These are phyloP conservation scores for Macropodus opercularis DNA, from an alignment of 2,797 vertebrate species.

Conservation along the genomic window DNA sequence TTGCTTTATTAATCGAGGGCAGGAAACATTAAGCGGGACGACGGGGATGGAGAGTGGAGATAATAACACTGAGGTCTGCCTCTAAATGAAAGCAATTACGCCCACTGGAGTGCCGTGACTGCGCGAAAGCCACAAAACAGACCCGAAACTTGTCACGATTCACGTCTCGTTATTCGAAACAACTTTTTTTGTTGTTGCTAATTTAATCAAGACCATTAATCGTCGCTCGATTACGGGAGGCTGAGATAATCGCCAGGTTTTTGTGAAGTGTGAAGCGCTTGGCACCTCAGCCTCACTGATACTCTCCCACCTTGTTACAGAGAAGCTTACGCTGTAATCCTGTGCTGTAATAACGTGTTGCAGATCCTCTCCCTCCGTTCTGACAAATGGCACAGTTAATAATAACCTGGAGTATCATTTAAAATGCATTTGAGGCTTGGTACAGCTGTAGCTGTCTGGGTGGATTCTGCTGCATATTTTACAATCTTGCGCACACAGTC, in stretches of 20 bases:
- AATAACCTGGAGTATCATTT: not conserved
- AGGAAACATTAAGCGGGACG: conserved; percentile 18
- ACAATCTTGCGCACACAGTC: not conserved
- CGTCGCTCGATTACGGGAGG: not conserved
- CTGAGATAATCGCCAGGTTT: conserved; percentile 6
- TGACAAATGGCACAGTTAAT: conserved; percentile 3
- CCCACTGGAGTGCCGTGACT: conserved; percentile 59
- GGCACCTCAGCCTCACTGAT: conserved; percentile 52
- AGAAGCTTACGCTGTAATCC: conserved; percentile 69
- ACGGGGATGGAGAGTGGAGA: conserved; percentile 32
- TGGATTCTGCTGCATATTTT: conserved; percentile 9
- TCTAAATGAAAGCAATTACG: conserved; percentile 65
- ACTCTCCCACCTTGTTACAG: conserved; percentile 55
- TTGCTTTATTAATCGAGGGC: conserved; percentile 28
- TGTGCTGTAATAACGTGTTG: conserved; percentile 56
- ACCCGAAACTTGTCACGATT: conserved; percentile 58
- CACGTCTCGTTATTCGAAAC: conserved; percentile 26
- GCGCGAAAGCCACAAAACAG: conserved; percentile 33
- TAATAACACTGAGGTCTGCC: conserved; percentile 47
- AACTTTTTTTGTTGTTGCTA: conserved; percentile 43
- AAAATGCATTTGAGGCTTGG: not conserved
- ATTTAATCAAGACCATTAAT: conserved; percentile 14
- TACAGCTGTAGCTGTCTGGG: not conserved
- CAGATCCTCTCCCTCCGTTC: conserved; percentile 39
- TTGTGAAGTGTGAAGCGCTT: conserved; percentile 37